These are phyloP conservation scores for Molossus molossus DNA, from an alignment of 2,797 vertebrate genomes.

Conservation along the genomic window DNA sequence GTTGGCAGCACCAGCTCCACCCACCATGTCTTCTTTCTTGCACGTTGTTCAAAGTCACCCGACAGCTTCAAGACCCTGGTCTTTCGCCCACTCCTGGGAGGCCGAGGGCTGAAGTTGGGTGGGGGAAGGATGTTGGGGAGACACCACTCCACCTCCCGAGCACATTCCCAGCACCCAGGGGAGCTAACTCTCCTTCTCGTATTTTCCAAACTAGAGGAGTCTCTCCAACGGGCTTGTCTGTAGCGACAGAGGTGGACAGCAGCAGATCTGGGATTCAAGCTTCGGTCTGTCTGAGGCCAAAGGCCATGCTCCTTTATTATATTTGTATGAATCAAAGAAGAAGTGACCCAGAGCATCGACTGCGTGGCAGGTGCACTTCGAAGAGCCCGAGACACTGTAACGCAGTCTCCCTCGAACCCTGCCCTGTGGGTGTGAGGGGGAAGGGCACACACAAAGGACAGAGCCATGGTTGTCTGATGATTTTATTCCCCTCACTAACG, in stretches of 20 bases:
- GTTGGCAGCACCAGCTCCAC: accelerated
- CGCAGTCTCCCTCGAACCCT: too few relatives aligned
- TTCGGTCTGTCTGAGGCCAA: neutral
- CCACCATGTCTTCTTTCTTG: neutral
- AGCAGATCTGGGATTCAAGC: too few relatives aligned
- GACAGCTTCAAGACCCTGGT: neutral
- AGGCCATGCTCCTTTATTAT: neutral
- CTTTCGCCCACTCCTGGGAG: neutral
- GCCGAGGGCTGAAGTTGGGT: accelerated
- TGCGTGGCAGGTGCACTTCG: too few relatives aligned
- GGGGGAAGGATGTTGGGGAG: neutral
- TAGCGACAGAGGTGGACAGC: neutral
- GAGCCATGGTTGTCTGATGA: too few relatives aligned
- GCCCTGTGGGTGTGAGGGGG: too few relatives aligned
- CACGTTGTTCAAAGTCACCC: neutral
- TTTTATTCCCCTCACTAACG: too few relatives aligned
- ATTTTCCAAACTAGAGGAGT: neutral
- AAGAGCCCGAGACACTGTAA: too few relatives aligned
- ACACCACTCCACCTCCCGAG: accelerated
- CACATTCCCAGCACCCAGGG: neutral
- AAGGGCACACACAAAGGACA: too few relatives aligned
- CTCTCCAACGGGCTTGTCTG: neutral
- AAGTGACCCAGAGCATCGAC: too few relatives aligned
- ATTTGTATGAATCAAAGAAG: neutral
- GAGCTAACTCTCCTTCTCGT: neutral